Evolutionary conservation across 1,140 invertebrate species (phyloP).

Genomic region (Hyles euphorbiae): DNA sequence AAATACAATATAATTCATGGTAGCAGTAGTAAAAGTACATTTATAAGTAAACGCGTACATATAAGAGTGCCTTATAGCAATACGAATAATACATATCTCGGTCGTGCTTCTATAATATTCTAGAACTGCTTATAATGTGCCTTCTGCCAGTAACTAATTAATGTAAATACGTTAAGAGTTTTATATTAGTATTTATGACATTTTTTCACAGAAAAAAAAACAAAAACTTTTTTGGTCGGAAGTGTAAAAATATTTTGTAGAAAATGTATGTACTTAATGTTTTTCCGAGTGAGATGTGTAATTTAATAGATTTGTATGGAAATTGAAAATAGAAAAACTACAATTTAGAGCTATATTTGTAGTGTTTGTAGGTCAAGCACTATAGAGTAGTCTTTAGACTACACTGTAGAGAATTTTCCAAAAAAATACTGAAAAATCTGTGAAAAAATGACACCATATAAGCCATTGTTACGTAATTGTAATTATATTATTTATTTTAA

Average conservation of each 20-base stretch:
- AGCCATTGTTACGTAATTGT: conserved; percentile 8
- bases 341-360: too few relatives aligned
- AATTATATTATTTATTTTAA: conserved; percentile 13
- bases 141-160: conserved; percentile 10
- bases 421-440: neutral
- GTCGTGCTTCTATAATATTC: conserved; percentile 2
- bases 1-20: too few relatives aligned
- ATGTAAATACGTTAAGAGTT: conserved; percentile 6
- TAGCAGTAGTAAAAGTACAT: too few relatives aligned
- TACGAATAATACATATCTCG: conserved; percentile 2
- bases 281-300: conserved; percentile 2
- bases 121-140: conserved; percentile 1
- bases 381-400: too few relatives aligned
- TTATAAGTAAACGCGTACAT: too few relatives aligned
- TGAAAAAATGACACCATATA: conserved; percentile 9
- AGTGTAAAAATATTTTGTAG: neutral
- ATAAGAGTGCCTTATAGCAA: neutral
- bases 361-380: too few relatives aligned
- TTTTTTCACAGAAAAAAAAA: conserved; percentile 7
- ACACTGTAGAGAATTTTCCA: neutral
- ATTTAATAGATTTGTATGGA: conserved; percentile 3
- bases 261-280: conserved; percentile 7
- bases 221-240: neutral
- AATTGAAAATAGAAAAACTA: neutral
- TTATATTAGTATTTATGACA: conserved; percentile 3